Percentiles rank a stretch among this genome's conserved stretches.
Conservation (phyloP, 2,888 invertebrate genomes). For the Sepiola atlantica region DNA sequence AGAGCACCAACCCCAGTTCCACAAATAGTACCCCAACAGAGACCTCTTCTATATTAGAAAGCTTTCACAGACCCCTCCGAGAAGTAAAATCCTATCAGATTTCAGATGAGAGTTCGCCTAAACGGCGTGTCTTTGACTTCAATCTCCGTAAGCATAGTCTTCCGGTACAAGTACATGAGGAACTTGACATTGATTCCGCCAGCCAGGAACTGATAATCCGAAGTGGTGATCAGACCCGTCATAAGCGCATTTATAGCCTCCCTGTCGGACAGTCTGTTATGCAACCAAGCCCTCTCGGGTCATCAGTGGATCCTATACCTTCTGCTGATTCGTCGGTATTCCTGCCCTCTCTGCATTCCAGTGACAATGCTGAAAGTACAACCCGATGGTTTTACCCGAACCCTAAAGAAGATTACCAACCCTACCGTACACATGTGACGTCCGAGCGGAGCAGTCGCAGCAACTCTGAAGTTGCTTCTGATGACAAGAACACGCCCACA, state of each 20-base stretch:
- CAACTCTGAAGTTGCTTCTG: constrained; percentile 57
- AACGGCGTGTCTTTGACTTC: background rate
- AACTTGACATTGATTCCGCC: background rate
- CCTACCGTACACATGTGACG: background rate
- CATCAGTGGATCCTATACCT: background rate
- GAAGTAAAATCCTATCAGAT: background rate
- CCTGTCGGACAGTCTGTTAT: background rate
- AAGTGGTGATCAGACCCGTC: constrained; percentile 3
- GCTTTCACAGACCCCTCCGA: background rate
- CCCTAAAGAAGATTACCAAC: background rate
- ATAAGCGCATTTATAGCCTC: constrained; percentile 33
- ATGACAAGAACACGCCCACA: constrained; percentile 61
- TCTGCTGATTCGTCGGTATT: background rate
- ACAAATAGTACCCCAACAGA: background rate
- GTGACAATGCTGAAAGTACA: background rate
- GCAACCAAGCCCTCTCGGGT: too few species aligned
- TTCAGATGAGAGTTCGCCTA: background rate
- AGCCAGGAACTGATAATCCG: constrained; percentile 23
- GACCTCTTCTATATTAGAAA: background rate
- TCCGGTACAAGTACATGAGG: background rate
- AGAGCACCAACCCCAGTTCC: background rate
- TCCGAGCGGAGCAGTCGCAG: background rate
- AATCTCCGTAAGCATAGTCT: background rate
- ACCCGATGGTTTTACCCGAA: background rate
- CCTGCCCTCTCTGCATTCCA: background rate